phyloP scores from a whole-genome alignment of 2,888 invertebrate genomes.

The Agrochola litura region DNA sequence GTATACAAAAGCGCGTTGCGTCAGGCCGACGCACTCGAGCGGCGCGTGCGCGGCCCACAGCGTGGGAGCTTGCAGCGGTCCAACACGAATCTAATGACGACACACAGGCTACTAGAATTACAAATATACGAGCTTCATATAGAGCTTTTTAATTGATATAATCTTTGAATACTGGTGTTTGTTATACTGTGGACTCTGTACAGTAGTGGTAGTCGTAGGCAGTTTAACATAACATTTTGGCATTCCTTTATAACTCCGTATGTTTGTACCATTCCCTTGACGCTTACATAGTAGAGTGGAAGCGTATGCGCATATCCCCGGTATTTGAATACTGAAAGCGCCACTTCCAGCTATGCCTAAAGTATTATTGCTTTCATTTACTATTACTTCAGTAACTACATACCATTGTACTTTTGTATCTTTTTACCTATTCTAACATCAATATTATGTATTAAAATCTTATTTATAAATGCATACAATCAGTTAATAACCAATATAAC shows the following conservation, averaged over 20 bases:
- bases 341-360: constrained; percentile 44
- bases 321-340: constrained; percentile 9
- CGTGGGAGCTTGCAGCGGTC: constrained; percentile 70
- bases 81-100: constrained; percentile 61
- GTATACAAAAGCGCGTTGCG: constrained; percentile 69
- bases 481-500: constrained; percentile 32
- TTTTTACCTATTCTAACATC: constrained; percentile 56
- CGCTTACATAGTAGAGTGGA: constrained; percentile 36
- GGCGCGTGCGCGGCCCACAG: constrained; percentile 21
- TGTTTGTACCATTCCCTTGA: constrained; percentile 44
- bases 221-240: constrained; percentile 61
- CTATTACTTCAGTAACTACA: constrained; percentile 57
- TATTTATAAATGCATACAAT: constrained; percentile 47
- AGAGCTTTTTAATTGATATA: constrained; percentile 64
- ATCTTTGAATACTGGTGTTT: constrained; percentile 55
- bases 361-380: constrained; percentile 59
- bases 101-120: constrained; percentile 61
- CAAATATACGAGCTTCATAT: constrained; percentile 52
- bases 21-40: constrained; percentile 27
- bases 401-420: constrained; percentile 59
- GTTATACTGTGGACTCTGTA: constrained; percentile 57
- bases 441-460: constrained; percentile 48
- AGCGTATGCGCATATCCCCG: constrained; percentile 12
- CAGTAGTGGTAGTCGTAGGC: constrained; percentile 59
- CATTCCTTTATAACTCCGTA: constrained; percentile 57